Conservation (phyloP, 2,113 vertebrate genomes). For the Scatophagus argus region DNA sequence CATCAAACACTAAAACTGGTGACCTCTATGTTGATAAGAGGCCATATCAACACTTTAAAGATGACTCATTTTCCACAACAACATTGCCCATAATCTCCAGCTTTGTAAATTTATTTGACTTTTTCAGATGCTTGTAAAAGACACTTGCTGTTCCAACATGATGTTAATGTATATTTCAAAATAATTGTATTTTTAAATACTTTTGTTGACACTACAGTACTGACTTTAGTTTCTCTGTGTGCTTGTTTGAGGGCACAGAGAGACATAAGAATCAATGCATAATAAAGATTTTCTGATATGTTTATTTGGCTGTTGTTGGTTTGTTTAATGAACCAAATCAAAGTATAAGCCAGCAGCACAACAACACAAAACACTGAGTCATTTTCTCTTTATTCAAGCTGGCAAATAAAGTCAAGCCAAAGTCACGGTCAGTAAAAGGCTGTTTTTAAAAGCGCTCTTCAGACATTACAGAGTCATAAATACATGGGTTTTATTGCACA, state of each 20-base stretch:
- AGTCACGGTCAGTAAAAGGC: conserved; percentile 31
- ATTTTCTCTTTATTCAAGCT: conserved; percentile 63
- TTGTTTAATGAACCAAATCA: background rate
- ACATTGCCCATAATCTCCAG: background rate
- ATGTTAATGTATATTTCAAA: conserved; percentile 63
- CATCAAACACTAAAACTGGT: background rate
- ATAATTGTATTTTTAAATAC: conserved; percentile 74
- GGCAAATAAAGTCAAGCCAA: conserved; percentile 7
- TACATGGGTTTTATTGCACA: conserved; percentile 28
- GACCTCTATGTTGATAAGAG: background rate
- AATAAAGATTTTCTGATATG: conserved; percentile 74
- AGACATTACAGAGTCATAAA: conserved; percentile 39
- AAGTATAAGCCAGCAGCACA: too few relatives aligned
- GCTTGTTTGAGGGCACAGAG: conserved; percentile 9
- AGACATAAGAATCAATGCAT: conserved; percentile 34
- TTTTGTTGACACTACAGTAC: conserved; percentile 58
- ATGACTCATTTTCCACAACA: conserved; percentile 1
- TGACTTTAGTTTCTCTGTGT: conserved; percentile 45
- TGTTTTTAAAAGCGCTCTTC: conserved; percentile 34
- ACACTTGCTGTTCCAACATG: conserved; percentile 30
- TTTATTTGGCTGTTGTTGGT: conserved; percentile 15
- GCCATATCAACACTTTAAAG: background rate
- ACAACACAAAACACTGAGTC: background rate
- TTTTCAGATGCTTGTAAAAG: conserved; percentile 46
- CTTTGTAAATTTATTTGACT: conserved; percentile 16